Conservation (phyloP, 1,140 invertebrate species). For the Listronotus oregonensis region DNA sequence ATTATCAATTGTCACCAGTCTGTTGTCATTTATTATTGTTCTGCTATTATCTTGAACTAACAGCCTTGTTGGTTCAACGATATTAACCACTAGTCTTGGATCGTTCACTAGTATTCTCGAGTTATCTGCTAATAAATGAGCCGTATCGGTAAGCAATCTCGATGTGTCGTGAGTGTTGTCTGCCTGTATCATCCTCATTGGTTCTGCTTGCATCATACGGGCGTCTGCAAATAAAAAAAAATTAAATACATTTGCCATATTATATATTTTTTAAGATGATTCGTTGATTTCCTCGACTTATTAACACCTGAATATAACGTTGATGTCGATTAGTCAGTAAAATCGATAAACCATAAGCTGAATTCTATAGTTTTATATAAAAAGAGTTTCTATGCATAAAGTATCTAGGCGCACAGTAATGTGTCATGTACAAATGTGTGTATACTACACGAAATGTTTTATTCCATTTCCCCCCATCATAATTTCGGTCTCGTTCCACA, state of each 20-base stretch:
- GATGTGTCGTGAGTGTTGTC: conserved; percentile 47
- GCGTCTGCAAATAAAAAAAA: conserved; percentile 21
- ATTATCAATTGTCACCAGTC: conserved; percentile 48
- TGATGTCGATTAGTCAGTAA: too few relatives aligned
- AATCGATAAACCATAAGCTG: too few relatives aligned
- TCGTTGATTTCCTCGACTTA: too few relatives aligned
- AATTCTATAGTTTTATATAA: too few relatives aligned
- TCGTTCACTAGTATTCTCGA: conserved; percentile 42
- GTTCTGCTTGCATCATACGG: conserved; percentile 45
- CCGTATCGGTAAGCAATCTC: conserved; percentile 45
- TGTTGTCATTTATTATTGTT: conserved; percentile 44
- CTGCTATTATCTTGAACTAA: conserved; percentile 49
- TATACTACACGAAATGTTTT: too few relatives aligned
- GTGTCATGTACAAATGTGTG: too few relatives aligned
- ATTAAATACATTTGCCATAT: conserved; percentile 14
- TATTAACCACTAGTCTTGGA: conserved; percentile 47
- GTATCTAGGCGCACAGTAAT: too few relatives aligned
- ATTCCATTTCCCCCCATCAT: too few relatives aligned
- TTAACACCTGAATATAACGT: too few relatives aligned
- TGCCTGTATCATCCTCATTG: conserved; percentile 42
- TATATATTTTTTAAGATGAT: too few relatives aligned
- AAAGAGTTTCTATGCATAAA: too few relatives aligned
- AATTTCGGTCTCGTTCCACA: too few relatives aligned
- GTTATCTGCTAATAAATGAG: conserved; percentile 46
- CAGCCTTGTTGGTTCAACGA: conserved; percentile 46